Base-by-base conservation (phyloP, 2,888 invertebrate genomes). In the Leptogaster cylindrica region DNA sequence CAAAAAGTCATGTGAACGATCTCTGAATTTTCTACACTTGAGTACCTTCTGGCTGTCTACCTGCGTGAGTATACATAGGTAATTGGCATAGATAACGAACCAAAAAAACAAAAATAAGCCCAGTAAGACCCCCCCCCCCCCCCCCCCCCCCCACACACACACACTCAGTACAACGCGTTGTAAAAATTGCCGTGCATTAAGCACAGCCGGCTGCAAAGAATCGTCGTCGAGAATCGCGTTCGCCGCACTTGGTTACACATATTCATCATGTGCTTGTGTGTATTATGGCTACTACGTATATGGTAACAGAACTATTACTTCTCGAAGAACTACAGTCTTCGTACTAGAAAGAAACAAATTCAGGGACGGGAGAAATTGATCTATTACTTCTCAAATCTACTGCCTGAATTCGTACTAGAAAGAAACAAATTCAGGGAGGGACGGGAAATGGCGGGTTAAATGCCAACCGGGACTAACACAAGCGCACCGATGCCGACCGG, bases 41-140 rank as follows among this genome's bases (percentile, higher is more conserved):
- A 52, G 18, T 28, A 52, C 52, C 25, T 46, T 5, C 20, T 33
- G 18, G 31, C 31, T 16, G 33, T 10, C 52, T 52, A 52, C 52
- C 16, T 52, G 44, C 14, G 16, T n/a, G 33, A 33, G 52, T 33
- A 33, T 33, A 33, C 52, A 52, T 52, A 52, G 52, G 52, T 52
- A 52, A 52, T 52, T 33, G 52, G 33, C 52, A 52, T 52, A 18
- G 52, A 52, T 52, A 31, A 52, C 33, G 33, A 18, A 14, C 52
- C 16, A 20, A 52, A 52, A 33, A 52, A 28, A 18, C 10, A n/a
- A 31, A 52, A 52, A 52, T 28, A 20, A 6, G 52, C 8, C 28
- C 20, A 25, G 31, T 33, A 20, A 52, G 28, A 52, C 20, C 28
- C 52, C 31, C n/a, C 31, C 46, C 46, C 23, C n/a, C 18, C 20